Base-by-base conservation (phyloP, 2,888 invertebrate genomes). In the Parnassius smintheus region DNA sequence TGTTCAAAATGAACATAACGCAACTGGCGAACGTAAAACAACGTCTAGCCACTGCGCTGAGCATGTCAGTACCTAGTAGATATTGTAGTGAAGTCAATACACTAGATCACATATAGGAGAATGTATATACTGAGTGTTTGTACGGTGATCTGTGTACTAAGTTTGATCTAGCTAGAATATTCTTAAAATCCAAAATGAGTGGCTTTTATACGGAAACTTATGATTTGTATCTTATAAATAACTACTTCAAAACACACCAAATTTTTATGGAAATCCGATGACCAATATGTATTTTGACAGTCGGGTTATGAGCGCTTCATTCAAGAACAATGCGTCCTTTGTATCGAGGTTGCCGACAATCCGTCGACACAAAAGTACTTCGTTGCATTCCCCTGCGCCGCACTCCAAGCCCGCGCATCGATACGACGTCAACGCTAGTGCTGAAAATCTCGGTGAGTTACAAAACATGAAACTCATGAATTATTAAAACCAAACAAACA, bases 241-340 rank as follows among this genome's bases (percentile, higher is more conserved):
- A 7, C 25, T 4, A 25, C 25, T 7, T 35, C 4, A 35, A 35
- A 35, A 35, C 35, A 35, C 35, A 7, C 49, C 66, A 57, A 68
- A 56, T 63, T 58, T 9, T 44, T 49, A 53, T 61, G 49, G 41
- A 45, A 65, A 65, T 61, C 53, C 53, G 67, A 70, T 72, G 65
- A 72, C 68, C 52, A 64, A 64, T 66, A 62, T 75, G 71, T 71
- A 68, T 65, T 74, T 84, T 80, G 82, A 78, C 92, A 95, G 95
- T 91, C 94, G 95, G 80, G 94, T 94, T 86, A 91, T 91, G 89
- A 88, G 92, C 81, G 95, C 95, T 81, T 96, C 96, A 87, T 97
- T 97, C 94, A 97, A 97, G 93, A 96, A 97, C 93, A 97, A 97
- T 91, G 96, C 97, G 74, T 97, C 97, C 63, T 98, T 98, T 92